Evolutionary conservation across 2,797 vertebrate genomes (phyloP), one percentile per base, ranked within the genome.

Genomic region (Mormyrus proboscirostris): DNA sequence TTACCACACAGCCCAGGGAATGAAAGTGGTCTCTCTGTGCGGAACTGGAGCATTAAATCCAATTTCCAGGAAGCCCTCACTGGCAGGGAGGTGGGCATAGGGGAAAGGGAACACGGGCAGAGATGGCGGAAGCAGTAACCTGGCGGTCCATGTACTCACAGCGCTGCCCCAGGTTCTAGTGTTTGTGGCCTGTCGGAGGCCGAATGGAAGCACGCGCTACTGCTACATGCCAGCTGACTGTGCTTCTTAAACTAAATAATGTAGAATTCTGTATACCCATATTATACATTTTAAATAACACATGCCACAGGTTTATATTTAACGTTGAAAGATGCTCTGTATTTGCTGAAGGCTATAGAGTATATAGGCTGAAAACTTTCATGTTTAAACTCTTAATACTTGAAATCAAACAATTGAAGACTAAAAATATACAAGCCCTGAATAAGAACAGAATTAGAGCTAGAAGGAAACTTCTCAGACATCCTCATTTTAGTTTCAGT

Each of bases 21-120:
- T 88, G 89, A 90, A 38, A 73, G n/a, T 90, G 90, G 92, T 19
- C 3, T 16, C 84, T 90, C 89, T 84, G 90, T 29, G 93, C 83
- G 22, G 91, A 95, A 95, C 91, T 95, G 92, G 95, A 94, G 95
- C 95, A 94, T 95, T 95, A 94, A 95, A 95, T 94, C 93, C 90
- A 92, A 93, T 94, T 95, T 95, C 92, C 93, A 93, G 91, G 92
- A 93, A 91, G 93, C 93, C 69, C 85, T 92, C 88, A 88, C 88
- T 88, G 89, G 87, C 90, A 92, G 88, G 55, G 6, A 86, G 51
- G 50, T 57, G 89, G 89, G 90, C 41, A 22, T 51, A 12, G 22
- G 19, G 44, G 82, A 2, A 9, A 29, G 19, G 4, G n/a, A 12
- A 22, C 22, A 38, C 65, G 16, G 65, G 4, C 29, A 38, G 65